A percentile compares a stretch with the other conserved stretches of the same genome.
Evolutionary conservation across 2,888 invertebrate genomes (phyloP).

Genomic region (Dasysyrphus albostriatus): DNA sequence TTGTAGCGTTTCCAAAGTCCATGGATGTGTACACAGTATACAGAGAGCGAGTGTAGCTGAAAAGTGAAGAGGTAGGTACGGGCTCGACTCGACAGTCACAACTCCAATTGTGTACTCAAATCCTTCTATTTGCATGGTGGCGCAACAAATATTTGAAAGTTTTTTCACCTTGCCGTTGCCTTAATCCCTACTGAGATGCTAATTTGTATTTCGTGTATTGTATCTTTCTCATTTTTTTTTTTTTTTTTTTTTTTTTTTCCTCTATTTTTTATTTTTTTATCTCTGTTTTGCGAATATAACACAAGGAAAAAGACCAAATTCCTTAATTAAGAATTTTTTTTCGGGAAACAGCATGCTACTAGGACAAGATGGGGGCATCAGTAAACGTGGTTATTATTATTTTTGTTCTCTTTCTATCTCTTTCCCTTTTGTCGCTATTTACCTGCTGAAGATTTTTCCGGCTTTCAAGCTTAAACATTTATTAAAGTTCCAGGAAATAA

Average conservation of each 20-base stretch:
- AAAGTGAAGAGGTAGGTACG: neutral
- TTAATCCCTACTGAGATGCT: conserved; percentile 48
- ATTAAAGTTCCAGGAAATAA: conserved; percentile 68
- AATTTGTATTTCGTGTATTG: conserved; percentile 60
- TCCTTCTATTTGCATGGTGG: conserved; percentile 55
- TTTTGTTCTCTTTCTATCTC: neutral
- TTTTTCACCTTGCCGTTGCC: conserved; percentile 57
- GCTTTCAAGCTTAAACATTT: conserved; percentile 56
- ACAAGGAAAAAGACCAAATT: conserved; percentile 47
- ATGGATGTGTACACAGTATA: conserved; percentile 33
- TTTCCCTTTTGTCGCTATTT: conserved; percentile 44
- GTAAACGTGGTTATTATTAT: conserved; percentile 42
- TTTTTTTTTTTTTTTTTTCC: neutral
- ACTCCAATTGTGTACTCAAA: conserved; percentile 60
- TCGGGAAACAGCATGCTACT: conserved; percentile 65
- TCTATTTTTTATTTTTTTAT: neutral
- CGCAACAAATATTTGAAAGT: conserved; percentile 69
- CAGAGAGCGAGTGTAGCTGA: neutral
- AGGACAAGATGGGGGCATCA: conserved; percentile 41
- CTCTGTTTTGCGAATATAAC: conserved; percentile 13
- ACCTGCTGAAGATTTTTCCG: conserved; percentile 59
- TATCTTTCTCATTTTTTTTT: conserved; percentile 17
- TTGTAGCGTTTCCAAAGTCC: conserved; percentile 50
- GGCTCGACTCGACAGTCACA: conserved; percentile 31
- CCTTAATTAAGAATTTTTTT: conserved; percentile 69